phyloP scores from a whole-genome alignment of 2,888 invertebrate genomes.

The Candidula unifasciata region DNA sequence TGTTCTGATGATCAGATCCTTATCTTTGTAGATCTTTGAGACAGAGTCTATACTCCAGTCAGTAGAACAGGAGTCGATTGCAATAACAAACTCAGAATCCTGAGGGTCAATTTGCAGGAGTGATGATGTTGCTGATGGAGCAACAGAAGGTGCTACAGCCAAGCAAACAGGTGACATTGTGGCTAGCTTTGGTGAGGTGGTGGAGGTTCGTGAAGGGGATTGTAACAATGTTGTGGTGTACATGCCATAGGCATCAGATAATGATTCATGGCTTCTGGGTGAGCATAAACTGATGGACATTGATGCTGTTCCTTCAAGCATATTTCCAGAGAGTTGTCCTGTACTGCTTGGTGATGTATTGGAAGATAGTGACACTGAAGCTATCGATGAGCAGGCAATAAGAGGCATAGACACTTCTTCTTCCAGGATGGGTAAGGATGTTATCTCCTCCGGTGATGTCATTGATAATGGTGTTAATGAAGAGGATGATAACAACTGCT shows the following conservation, averaged over 20 bases:
- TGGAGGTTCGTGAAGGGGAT: no score
- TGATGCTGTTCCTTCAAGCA: no score
- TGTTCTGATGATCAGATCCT: not conserved
- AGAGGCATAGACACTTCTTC: no score
- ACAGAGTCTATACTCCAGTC: not conserved
- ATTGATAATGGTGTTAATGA: not conserved
- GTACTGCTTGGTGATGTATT: not conserved
- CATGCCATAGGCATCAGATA: not conserved
- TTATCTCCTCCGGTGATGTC: not conserved
- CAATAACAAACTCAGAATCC: not conserved
- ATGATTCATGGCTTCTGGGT: not conserved
- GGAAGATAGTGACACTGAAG: no score
- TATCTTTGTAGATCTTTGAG: conserved; percentile 4
- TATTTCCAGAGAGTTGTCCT: no score
- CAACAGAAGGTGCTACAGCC: not conserved
- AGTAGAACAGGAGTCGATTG: not conserved
- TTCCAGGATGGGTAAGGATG: not conserved
- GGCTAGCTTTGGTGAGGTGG: no score
- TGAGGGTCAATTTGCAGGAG: not conserved
- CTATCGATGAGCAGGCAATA: no score
- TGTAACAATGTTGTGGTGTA: no score
- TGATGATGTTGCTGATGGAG: not conserved
- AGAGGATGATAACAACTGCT: not conserved
- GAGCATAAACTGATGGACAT: no score
- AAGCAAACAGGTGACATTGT: not conserved